These are phyloP conservation scores for Drosophila pegasa DNA, from an alignment of 2,888 invertebrate species.

Conservation along the genomic window DNA sequence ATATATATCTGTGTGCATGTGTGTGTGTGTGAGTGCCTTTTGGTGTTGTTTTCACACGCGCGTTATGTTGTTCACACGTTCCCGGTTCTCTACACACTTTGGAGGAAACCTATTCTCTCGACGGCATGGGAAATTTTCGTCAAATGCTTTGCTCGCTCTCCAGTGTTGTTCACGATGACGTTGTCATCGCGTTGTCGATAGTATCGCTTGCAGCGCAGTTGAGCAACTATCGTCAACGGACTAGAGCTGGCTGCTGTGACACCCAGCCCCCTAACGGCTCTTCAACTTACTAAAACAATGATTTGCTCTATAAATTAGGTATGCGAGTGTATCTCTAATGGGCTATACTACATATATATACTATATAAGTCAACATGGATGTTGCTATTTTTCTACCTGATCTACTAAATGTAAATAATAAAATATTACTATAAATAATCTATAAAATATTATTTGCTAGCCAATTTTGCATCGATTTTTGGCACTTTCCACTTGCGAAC, in stretches of 20 bases:
- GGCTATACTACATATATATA: no score
- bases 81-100: constrained; percentile 77
- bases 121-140: constrained; percentile 22
- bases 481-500: neutral
- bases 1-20: no score
- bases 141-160: neutral
- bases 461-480: neutral
- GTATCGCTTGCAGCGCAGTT: constrained; percentile 1
- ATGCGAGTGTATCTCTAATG: neutral
- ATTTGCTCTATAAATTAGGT: neutral
- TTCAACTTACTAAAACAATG: neutral
- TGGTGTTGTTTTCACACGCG: constrained; percentile 7
- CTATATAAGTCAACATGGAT: no score
- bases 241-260: neutral
- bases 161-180: constrained; percentile 1
- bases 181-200: constrained; percentile 11
- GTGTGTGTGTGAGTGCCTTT: no score
- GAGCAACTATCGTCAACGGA: neutral
- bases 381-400: neutral
- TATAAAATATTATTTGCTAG: no score
- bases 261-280: neutral
- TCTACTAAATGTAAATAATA: neutral
- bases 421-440: no score
- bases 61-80: constrained; percentile 57
- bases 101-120: constrained; percentile 44